These are phyloP conservation scores for Chromis chromis DNA, from an alignment of 2,797 vertebrate genomes.

Conservation along the genomic window DNA sequence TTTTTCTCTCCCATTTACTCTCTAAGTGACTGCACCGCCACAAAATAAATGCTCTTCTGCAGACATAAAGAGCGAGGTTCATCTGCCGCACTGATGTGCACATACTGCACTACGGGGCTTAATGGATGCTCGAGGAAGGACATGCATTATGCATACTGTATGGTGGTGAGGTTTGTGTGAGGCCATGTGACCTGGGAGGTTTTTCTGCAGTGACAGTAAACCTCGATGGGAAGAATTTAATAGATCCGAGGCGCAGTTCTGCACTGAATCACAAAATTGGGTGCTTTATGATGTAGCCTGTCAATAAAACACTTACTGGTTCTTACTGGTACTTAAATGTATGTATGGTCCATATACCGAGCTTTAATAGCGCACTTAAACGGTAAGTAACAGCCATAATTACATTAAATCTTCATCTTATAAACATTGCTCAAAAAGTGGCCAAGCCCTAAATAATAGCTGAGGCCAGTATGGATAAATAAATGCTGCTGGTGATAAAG, in stretches of 20 bases:
- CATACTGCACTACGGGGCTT: constrained; percentile 20
- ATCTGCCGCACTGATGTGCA: constrained; percentile 32
- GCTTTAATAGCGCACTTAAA: background rate
- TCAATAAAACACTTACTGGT: background rate
- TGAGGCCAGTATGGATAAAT: too few relatives aligned
- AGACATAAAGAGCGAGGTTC: constrained; percentile 21
- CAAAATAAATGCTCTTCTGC: constrained; percentile 33
- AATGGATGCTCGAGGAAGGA: constrained; percentile 26
- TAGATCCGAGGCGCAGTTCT: background rate
- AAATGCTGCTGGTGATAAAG: background rate
- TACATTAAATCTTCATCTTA: background rate
- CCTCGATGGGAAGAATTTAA: background rate
- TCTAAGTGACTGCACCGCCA: constrained; percentile 8
- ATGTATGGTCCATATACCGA: background rate
- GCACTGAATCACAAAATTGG: background rate
- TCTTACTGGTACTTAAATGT: background rate
- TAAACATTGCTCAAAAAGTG: background rate
- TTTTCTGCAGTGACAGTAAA: background rate
- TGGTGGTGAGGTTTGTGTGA: background rate
- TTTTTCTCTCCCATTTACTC: constrained; percentile 24
- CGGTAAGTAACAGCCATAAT: background rate
- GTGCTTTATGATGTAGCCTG: background rate
- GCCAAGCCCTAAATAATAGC: too few relatives aligned
- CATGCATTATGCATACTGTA: constrained; percentile 36
- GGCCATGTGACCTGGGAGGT: constrained; percentile 8